Percentiles rank a stretch among this genome's conserved stretches.
Evolutionary conservation across 2,888 invertebrate genomes (phyloP).

Genomic region (Mamestra brassicae): DNA sequence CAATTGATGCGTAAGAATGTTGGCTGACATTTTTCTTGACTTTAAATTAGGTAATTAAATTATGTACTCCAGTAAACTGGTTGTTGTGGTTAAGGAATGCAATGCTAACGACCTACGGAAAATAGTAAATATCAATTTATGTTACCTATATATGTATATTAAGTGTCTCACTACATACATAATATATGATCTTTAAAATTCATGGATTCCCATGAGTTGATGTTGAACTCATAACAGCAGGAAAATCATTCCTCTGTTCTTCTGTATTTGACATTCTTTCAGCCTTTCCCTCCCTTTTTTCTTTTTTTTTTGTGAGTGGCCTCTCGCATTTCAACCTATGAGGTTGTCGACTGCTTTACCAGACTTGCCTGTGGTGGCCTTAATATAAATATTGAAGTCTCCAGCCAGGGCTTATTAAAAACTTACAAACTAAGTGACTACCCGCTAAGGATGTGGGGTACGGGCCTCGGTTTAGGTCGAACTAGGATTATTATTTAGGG

Average conservation of each 20-base stretch:
- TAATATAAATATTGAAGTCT: no score
- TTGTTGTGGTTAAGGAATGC: conserved; percentile 32
- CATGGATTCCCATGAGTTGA: neutral
- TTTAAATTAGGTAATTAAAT: neutral
- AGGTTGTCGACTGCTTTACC: no score
- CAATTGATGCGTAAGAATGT: neutral
- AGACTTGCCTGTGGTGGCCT: no score
- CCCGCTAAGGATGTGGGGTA: no score
- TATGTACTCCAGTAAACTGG: conserved; percentile 29
- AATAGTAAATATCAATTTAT: conserved; percentile 15
- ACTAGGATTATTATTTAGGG: no score
- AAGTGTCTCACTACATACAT: neutral
- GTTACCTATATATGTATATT: neutral
- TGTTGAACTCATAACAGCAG: neutral
- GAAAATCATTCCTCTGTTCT: neutral
- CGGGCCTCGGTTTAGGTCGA: no score
- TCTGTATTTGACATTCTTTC: neutral
- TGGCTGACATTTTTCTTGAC: neutral
- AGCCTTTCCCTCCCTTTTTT: neutral
- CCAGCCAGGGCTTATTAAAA: no score
- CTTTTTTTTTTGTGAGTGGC: neutral
- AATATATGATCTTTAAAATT: neutral
- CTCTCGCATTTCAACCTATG: no score
- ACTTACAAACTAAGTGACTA: no score
- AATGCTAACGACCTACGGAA: conserved; percentile 24